Conservation (phyloP, 2,888 invertebrate genomes). For the Caenorhabditis imperialis region DNA sequence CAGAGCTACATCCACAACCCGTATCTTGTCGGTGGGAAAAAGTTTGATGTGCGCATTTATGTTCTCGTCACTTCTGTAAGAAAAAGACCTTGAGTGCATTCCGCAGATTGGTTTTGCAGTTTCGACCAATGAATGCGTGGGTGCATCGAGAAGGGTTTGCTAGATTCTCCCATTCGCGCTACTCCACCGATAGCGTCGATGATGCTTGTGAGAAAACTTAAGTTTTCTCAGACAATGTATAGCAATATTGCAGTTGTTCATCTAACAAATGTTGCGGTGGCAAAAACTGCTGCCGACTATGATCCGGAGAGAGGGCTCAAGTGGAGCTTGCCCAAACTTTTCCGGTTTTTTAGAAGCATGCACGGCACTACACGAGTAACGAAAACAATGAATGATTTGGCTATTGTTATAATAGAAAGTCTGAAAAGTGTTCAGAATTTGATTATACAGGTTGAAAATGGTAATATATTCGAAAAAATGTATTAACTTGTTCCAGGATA, state of each 20-base stretch:
- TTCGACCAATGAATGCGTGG: conserved; percentile 89
- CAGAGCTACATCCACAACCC: conserved; percentile 83
- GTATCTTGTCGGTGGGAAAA: conserved; percentile 82
- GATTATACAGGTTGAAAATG: conserved; percentile 75
- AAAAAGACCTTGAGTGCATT: background rate
- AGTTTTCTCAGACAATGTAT: background rate
- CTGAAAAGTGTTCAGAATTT: conserved; percentile 69
- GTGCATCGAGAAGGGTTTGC: conserved; percentile 86
- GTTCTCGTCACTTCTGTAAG: conserved; percentile 81
- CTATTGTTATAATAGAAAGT: conserved; percentile 68
- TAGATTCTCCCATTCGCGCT: conserved; percentile 82
- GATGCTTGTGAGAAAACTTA: conserved; percentile 80
- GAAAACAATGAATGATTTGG: conserved; percentile 65
- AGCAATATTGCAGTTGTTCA: conserved; percentile 67
- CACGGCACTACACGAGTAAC: conserved; percentile 80
- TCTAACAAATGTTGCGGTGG: conserved; percentile 84
- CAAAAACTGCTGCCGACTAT: conserved; percentile 84
- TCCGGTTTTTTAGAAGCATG: conserved; percentile 81
- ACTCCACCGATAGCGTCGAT: conserved; percentile 82
- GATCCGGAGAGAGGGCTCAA: conserved; percentile 82
- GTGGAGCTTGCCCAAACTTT: conserved; percentile 81
- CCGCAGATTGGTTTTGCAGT: conserved; percentile 80
- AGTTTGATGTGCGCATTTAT: conserved; percentile 83
- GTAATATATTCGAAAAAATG: background rate
- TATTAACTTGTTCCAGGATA: conserved; percentile 79